Percentiles rank a stretch among this genome's conserved stretches.
phyloP scores from a whole-genome alignment of 1,140 invertebrate species.

The Eupristina koningsbergeri region DNA sequence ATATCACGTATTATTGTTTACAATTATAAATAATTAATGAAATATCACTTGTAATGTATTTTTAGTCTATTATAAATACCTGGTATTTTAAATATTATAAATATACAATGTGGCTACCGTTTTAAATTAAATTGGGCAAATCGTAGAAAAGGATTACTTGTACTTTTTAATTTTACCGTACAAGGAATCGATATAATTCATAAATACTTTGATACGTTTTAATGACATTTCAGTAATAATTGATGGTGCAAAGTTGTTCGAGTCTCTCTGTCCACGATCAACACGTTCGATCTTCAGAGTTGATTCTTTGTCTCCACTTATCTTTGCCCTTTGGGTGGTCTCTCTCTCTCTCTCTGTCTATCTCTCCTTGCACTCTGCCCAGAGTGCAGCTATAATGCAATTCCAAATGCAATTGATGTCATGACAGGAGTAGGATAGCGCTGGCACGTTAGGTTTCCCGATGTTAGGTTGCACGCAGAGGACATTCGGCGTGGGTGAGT shows the following conservation, averaged over 20 bases:
- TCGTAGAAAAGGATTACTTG: not conserved
- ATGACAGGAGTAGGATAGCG: conserved; percentile 52
- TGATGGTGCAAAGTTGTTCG: not conserved
- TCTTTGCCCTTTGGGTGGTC: not conserved
- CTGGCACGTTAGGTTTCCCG: conserved; percentile 16
- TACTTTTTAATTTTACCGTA: not conserved
- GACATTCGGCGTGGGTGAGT: conserved; percentile 43
- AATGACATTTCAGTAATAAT: not conserved
- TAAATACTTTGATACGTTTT: not conserved
- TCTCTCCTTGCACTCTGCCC: not conserved
- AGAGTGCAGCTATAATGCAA: conserved; percentile 43
- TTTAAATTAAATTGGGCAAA: no score
- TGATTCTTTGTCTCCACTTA: not conserved
- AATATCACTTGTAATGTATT: no score
- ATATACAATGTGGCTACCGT: no score
- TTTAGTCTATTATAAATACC: no score
- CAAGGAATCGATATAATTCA: not conserved
- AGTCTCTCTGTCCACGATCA: not conserved
- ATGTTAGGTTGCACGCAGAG: conserved; percentile 60
- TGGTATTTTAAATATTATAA: no score
- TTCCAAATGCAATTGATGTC: conserved; percentile 55
- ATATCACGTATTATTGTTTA: no score
- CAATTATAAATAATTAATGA: no score
- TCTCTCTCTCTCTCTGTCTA: not conserved
- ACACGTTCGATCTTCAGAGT: conserved; percentile 22